Base-by-base conservation (phyloP, 2,888 invertebrate species). In the Papilio demoleus region DNA sequence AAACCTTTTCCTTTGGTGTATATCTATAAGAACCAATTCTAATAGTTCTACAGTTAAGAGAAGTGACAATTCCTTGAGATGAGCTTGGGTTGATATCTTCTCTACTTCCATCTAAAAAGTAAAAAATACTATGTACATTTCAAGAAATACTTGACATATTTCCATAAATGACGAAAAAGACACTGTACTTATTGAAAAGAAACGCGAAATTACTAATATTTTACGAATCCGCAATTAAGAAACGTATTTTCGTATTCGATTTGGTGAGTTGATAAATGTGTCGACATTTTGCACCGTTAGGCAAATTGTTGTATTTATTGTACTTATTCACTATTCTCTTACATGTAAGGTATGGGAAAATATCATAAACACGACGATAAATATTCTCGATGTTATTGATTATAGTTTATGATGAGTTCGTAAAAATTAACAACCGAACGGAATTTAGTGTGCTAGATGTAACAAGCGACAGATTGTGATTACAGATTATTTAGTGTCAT, bases 11-110 rank as follows among this genome's bases (percentile, higher is more conserved):
- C 70, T 93, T 93, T 31, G 97, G 96, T 74, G 95, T 93, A 80
- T 95, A 96, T 89, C 96, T 95, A 83, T 97, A 96, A 17, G 97
- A 96, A 45, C 98, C 98, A 82, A 98, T 95, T 73, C 97, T 93
- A 67, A 98, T 95, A 22, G 96, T 96, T 74, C 96, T 94, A 84
- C 97, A 97, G 19, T 91, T 87, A 12, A 97, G 80, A 59, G 93
- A 86, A n/a, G 94, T 94, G 65, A 92, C 92, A 61, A 93, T 80
- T 58, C 92, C 90, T 74, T 93, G 86, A 73, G 84, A 84, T 67
- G 82, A 75, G 53, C 79, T 84, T 71, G 93, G 93, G 42, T 86
- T 82, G 19, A 93, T 79, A 75, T 93, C 93, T 76, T 93, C 93
- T 79, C 94, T 88, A 73, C 93, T 93, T 65, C 88, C 88, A 83